Evolutionary conservation across 2,888 invertebrate genomes (phyloP), one percentile per base, ranked within the genome.

Genomic region (Ochropacha duplaris): DNA sequence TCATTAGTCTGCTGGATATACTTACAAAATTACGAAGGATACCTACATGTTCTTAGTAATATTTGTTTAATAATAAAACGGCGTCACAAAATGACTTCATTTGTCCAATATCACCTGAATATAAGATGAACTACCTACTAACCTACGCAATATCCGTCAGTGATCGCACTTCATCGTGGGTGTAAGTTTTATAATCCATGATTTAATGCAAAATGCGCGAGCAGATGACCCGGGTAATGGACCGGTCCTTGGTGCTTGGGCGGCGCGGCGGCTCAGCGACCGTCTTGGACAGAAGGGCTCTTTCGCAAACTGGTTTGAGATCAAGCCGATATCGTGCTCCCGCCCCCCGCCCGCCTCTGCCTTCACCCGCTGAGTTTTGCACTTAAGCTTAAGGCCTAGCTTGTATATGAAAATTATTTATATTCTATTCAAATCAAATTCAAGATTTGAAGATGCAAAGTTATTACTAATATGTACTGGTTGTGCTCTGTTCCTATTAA

Each of bases 271-370:
- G 19, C 16, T n/a, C 69, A 75, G 72, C 81, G 78, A 79, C 81
- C 80, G 78, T 79, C 77, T 81, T 81, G 72, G 76, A 71, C 77
- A 78, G 74, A 83, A 83, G 84, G 81, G 81, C 81, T 82, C 84
- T 86, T 84, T 84, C 76, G 81, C 85, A 86, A 89, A 90, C 90
- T 78, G 84, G 88, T 89, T 86, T 84, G 74, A 77, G 78, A 76
- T 74, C 74, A 74, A 66, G 71, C 76, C 71, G 67, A 64, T 70
- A 64, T 68, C 69, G 59, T 70, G 75, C 68, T 69, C 64, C 31
- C 68, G 64, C 60, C 55, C 61, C 60, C 56, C 68, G 60, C 55
- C 61, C 60, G 57, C 68, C 36, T 49, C 49, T 36, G 39, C 54
- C 50, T 54, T 56, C 57, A 50, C 68, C 64, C 67, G 66, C 65